Conservation (phyloP, 1,140 invertebrate genomes). For the Yoshiicerus persimilis region DNA sequence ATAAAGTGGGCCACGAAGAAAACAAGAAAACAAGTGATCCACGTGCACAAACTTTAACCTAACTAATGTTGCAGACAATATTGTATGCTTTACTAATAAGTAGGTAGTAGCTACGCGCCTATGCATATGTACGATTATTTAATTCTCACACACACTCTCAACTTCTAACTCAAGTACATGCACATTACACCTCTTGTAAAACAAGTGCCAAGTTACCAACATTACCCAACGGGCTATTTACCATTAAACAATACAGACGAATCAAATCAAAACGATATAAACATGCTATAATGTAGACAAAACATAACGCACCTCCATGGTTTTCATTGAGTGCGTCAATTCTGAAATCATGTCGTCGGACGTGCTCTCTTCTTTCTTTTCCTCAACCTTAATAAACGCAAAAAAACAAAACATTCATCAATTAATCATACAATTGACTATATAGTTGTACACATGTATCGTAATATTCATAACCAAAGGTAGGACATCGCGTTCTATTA, state of each 20-base stretch:
- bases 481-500: neutral
- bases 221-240: neutral
- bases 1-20: neutral
- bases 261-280: neutral
- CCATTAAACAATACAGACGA: neutral
- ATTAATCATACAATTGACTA: neutral
- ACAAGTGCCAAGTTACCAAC: neutral
- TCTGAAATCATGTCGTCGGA: neutral
- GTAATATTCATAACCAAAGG: neutral
- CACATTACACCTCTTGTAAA: neutral
- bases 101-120: neutral
- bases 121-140: neutral
- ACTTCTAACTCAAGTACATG: neutral
- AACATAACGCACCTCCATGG: neutral
- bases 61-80: neutral
- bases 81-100: neutral
- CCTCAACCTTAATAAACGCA: neutral
- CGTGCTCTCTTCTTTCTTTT: neutral
- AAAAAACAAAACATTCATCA: neutral
- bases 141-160: neutral
- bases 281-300: neutral
- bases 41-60: neutral
- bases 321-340: neutral
- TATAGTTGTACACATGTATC: neutral
- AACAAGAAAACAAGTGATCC: neutral